These are phyloP conservation scores for Chaetodon trifascialis DNA, from an alignment of 2,113 vertebrate genomes.

Conservation along the genomic window DNA sequence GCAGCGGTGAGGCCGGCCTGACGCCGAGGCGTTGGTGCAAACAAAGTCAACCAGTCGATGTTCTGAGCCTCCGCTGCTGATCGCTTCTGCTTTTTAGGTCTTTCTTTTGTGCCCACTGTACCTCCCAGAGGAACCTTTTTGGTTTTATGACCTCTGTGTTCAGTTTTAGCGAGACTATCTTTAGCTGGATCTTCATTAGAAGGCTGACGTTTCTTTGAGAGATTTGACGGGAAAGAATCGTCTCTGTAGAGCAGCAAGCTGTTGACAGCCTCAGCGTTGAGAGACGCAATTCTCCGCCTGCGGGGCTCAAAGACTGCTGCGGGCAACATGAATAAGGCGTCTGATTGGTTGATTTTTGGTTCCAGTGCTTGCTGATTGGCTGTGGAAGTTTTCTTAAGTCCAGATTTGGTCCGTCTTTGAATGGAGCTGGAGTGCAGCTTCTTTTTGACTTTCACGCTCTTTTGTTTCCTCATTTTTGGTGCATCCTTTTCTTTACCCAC, in stretches of 20 bases:
- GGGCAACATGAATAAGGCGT: slow-evolving; percentile 63
- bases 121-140: slow-evolving; percentile 71
- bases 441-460: slow-evolving; percentile 60
- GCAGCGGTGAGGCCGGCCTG: slow-evolving; percentile 96
- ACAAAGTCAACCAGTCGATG: slow-evolving; percentile 78
- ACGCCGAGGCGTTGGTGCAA: slow-evolving; percentile 91
- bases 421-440: slow-evolving; percentile 42
- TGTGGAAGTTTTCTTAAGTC: slow-evolving; percentile 63
- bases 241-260: slow-evolving; percentile 92
- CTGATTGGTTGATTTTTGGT: slow-evolving; percentile 78
- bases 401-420: slow-evolving; percentile 69
- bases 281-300: slow-evolving; percentile 94
- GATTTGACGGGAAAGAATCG: slow-evolving; percentile 65
- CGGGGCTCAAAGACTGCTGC: slow-evolving; percentile 85
- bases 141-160: slow-evolving; percentile 55
- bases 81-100: slow-evolving; percentile 72
- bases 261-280: slow-evolving; percentile 97
- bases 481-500: slow-evolving; percentile 50
- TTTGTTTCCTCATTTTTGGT: slow-evolving; percentile 59
- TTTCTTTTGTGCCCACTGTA: slow-evolving; percentile 49
- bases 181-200: slow-evolving; percentile 51
- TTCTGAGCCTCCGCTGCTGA: slow-evolving; percentile 62
- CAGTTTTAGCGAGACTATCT: slow-evolving; percentile 45
- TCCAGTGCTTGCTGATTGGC: slow-evolving; percentile 62
- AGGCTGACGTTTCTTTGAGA: slow-evolving; percentile 78